Base-by-base conservation (phyloP, 2,888 invertebrate genomes). In the Nomada lathburiana region DNA sequence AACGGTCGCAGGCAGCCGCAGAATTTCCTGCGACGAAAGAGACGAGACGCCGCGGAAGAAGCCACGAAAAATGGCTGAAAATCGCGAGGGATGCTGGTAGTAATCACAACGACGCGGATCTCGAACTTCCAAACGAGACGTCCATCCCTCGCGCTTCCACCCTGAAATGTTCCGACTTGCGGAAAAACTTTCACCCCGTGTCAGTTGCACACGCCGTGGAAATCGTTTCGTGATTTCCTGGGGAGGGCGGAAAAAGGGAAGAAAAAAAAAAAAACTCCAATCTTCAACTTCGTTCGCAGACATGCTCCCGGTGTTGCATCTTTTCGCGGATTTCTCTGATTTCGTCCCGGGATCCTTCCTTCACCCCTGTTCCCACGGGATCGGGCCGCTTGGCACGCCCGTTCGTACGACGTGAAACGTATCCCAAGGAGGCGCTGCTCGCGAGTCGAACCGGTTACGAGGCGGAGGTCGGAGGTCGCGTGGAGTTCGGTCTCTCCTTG, bases 381-480 rank as follows among this genome's bases (percentile, higher is more conserved):
- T 76, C 72, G 69, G 73, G 64, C 65, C 64, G 59, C 52, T 68
- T 20, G 76, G 79, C 64, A 74, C 76, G 72, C 62, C 76, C 67
- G 83, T 13, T 20, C 10, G 36, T 26, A 9, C 18, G 16, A 13
- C 13, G n/a, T 26, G 52, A 60, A 29, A 70, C 67, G 77, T 64
- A 55, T n/a, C 23, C 59, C 53, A 23, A 44, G 65, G 83, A 75
- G 78, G 72, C 68, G 78, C 68, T 18, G n/a, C 29, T 60, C 69
- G 59, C 70, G 72, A 75, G 50, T 69, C 80, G 88, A 87, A 87
- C 87, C 87, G 87, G 87, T 87, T 87, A 83, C 85, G 78, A 86
- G 53, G 60, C 68, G 65, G 44, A 68, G 87, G 87, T 87, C 88
- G 87, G 55, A 87, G 87, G 87, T 87, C 88, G 75, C 62, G 42